A percentile compares a stretch with the other conserved stretches of the same genome.
Evolutionary conservation across 2,888 invertebrate species (phyloP).

Genomic region (Vandiemenella viatica): DNA sequence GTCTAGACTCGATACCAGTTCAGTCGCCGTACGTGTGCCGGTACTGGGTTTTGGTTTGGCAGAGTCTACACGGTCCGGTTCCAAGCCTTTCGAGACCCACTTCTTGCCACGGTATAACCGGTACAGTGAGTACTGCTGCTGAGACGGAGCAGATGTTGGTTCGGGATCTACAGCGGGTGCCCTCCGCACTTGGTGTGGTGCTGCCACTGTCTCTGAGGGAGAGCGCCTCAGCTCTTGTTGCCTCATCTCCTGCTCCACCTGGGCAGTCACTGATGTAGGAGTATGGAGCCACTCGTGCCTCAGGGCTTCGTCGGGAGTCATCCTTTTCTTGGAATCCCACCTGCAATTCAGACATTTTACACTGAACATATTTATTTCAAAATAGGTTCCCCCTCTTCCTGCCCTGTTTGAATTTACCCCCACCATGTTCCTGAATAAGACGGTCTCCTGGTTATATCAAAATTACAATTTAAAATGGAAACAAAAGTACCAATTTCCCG

Average conservation of each 20-base stretch:
- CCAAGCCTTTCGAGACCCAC: conserved; percentile 11
- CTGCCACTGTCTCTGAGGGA: conserved; percentile 31
- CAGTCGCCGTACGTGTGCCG: conserved; percentile 19
- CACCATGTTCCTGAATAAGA: too few relatives aligned
- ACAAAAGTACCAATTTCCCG: too few relatives aligned
- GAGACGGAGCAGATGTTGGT: conserved; percentile 19
- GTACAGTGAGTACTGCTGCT: conserved; percentile 29
- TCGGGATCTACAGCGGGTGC: conserved; percentile 42
- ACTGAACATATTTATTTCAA: neutral
- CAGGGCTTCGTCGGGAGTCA: conserved; percentile 81
- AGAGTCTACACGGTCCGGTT: conserved; percentile 6
- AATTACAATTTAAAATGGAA: too few relatives aligned
- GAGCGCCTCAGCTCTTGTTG: conserved; percentile 14
- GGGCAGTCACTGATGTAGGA: conserved; percentile 25
- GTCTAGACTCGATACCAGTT: conserved; percentile 29
- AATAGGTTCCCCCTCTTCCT: too few relatives aligned
- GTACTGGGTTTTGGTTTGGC: conserved; percentile 9
- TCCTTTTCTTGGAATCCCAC: conserved; percentile 88
- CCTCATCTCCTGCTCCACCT: conserved; percentile 12
- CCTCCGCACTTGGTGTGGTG: conserved; percentile 53
- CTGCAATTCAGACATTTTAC: conserved; percentile 5
- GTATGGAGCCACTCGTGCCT: conserved; percentile 67
- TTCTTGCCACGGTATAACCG: conserved; percentile 29
- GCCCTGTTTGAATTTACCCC: too few relatives aligned
- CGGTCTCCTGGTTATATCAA: too few relatives aligned